Base-by-base conservation (phyloP, 2,888 invertebrate species). In the Drosophila pegasa region DNA sequence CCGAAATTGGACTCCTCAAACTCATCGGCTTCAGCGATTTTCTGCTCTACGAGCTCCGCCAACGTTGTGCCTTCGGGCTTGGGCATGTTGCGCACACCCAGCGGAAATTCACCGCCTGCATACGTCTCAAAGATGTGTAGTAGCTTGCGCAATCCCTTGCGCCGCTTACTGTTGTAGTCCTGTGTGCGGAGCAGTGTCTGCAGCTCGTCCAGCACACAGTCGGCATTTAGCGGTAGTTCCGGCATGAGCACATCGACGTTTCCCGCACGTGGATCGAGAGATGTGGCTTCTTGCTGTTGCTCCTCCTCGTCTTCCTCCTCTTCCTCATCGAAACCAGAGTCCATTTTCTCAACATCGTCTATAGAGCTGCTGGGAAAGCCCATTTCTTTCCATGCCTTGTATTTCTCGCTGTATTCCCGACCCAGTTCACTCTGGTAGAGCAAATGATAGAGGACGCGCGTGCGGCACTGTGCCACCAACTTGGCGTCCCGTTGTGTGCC, bases 181-280 rank as follows among this genome's bases (percentile, higher is more conserved):
- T 93, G 80, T 59, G 93, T 90, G 87, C 93, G 93, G 90, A 94
- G 92, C 60, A 94, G 88, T 2, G 91, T 88, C 3, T 93, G 91
- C 43, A 97, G 88, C 77, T 94, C 92, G 2, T 92, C 89, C 0
- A 94, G 93, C 6, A 97, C 91, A 45, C 92, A 89, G 27, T 91
- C 87, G 0, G 95, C 93, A 75, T 95, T 94, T 35, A 96, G 95
- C 9, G 94, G 93, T 55, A 97, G 91, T 75, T 95, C 94, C 0
- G 95, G 94, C 74, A 97, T 93, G 48, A 93, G 93, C 4, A 96
- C 96, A 92, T 96, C 93, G 1, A 97, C 95, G 58, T 94, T 94
- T 0, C 97, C 97, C 2, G 97, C 97, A 48, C 97, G 93, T 0
- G 97, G 97, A 93, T 97, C 97, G 20, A 95, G 64, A 52, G 80